These are phyloP conservation scores for Chloroclystis v-ata DNA, from an alignment of 2,888 invertebrate species.

Conservation along the genomic window DNA sequence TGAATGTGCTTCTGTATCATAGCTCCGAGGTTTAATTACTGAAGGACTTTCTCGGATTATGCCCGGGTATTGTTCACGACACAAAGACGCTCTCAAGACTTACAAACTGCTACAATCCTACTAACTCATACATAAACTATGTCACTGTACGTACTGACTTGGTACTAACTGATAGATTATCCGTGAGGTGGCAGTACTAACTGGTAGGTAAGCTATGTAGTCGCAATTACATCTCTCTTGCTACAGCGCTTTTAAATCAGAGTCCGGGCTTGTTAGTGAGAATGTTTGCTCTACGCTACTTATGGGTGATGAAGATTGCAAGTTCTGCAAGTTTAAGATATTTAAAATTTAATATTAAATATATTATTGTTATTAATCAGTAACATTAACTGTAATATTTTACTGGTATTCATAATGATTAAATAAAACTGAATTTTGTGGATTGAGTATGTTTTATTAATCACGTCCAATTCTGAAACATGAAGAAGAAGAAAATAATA, in stretches of 20 bases:
- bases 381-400: too few relatives aligned
- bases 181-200: constrained; percentile 5
- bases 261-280: constrained; percentile 17
- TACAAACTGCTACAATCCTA: background rate
- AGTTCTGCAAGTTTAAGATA: background rate
- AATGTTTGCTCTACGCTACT: constrained; percentile 11
- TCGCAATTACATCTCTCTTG: constrained; percentile 30
- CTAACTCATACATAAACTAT: constrained; percentile 1
- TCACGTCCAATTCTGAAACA: too few relatives aligned
- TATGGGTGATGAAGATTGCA: background rate
- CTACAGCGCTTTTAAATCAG: constrained; percentile 27
- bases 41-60: constrained; percentile 32
- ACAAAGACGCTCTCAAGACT: constrained; percentile 31
- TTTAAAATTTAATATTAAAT: background rate
- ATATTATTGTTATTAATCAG: background rate
- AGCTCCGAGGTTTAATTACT: constrained; percentile 28
- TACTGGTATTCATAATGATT: too few relatives aligned
- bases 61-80: constrained; percentile 28
- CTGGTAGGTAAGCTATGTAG: constrained; percentile 7
- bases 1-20: constrained; percentile 8
- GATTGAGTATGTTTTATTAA: too few relatives aligned
- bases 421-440: too few relatives aligned
- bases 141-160: background rate
- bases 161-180: constrained; percentile 8
- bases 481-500: too few relatives aligned